phyloP scores from a whole-genome alignment of 2,888 invertebrate species.

The Hydrotaea cyrtoneurina region DNA sequence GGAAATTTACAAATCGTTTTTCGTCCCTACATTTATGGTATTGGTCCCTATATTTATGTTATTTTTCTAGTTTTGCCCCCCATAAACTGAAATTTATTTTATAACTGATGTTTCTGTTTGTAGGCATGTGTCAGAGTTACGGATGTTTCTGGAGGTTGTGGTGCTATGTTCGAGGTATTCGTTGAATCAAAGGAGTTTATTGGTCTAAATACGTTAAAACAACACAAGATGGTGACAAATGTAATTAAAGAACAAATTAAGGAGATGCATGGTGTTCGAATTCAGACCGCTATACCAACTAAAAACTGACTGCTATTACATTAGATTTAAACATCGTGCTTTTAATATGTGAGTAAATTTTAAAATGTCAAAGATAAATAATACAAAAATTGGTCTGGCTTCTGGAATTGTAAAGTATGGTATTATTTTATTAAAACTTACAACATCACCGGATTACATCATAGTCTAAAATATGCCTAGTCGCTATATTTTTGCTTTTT shows the following conservation, averaged over 20 bases:
- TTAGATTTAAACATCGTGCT: not conserved
- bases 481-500: slow-evolving; percentile 53
- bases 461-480: not conserved
- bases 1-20: too few relatives aligned
- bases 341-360: too few relatives aligned
- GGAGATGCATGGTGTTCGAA: slow-evolving; percentile 67
- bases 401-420: not conserved
- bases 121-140: slow-evolving; percentile 65
- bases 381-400: not conserved
- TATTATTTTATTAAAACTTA: not conserved
- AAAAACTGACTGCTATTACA: slow-evolving; percentile 10
- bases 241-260: slow-evolving; percentile 65
- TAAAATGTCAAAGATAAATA: not conserved
- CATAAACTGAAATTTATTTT: too few relatives aligned
- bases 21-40: too few relatives aligned
- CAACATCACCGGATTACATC: too few relatives aligned
- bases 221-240: slow-evolving; percentile 66
- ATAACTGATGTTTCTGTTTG: not conserved
- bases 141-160: slow-evolving; percentile 68
- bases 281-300: slow-evolving; percentile 62
- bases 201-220: slow-evolving; percentile 65
- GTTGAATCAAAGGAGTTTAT: slow-evolving; percentile 63
- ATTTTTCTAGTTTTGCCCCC: too few relatives aligned
- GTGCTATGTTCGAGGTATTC: slow-evolving; percentile 67
- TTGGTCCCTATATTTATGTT: too few relatives aligned